Conservation (phyloP, 37 sponge, comb jelly and placozoan genomes). For the Chondrosia reniformis region DNA sequence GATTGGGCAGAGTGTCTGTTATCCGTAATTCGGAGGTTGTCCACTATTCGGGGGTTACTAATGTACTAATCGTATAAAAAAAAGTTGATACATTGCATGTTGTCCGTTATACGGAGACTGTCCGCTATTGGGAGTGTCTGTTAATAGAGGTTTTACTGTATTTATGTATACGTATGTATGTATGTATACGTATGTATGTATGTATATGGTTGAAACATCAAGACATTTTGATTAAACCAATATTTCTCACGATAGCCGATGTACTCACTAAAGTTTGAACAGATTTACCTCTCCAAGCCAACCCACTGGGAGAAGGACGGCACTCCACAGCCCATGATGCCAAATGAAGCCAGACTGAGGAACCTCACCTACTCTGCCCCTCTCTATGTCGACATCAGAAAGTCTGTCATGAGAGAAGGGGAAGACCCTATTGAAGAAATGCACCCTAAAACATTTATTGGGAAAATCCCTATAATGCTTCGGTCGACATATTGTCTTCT, state of each 20-base stretch:
- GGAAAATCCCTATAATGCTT: conserved; percentile 99
- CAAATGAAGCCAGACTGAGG: conserved; percentile 96
- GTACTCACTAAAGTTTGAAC: conserved; percentile 98
- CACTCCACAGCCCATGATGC: conserved; percentile 89
- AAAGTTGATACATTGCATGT: too few species aligned
- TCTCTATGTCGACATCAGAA: conserved; percentile 96
- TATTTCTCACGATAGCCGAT: conserved; percentile 54
- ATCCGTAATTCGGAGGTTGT: too few species aligned
- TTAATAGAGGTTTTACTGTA: too few species aligned
- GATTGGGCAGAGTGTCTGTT: too few species aligned
- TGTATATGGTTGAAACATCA: too few species aligned
- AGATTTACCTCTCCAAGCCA: conserved; percentile 98
- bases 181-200: too few species aligned
- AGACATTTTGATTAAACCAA: too few species aligned
- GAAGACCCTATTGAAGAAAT: conserved; percentile 52
- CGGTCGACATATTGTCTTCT: conserved; percentile 97
- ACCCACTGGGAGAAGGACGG: conserved; percentile 99
- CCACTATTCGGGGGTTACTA: too few species aligned
- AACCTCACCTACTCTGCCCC: conserved; percentile 98
- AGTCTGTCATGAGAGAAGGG: conserved; percentile 75
- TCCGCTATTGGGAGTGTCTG: too few species aligned
- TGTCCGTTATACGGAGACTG: too few species aligned
- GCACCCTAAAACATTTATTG: conserved; percentile 90
- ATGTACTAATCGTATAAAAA: too few species aligned
- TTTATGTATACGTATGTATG: too few species aligned